phyloP scores from a whole-genome alignment of 2,113 vertebrate species.

The Addax nasomaculatus region DNA sequence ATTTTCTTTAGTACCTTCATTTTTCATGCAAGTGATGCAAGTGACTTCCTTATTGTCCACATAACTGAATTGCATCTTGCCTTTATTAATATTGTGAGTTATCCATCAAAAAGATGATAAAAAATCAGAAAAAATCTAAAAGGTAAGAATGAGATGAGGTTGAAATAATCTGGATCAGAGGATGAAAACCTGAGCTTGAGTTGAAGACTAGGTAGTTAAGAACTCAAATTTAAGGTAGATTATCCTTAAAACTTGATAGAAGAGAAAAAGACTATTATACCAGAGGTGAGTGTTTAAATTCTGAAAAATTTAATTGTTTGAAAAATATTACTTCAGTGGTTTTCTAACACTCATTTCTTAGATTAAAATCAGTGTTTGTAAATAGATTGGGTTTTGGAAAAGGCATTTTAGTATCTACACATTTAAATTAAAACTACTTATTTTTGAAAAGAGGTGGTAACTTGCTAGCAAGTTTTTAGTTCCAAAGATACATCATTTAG shows the following conservation, averaged over 20 bases:
- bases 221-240: background rate
- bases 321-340: background rate
- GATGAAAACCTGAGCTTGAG: background rate
- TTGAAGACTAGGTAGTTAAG: background rate
- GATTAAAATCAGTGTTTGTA: background rate
- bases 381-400: background rate
- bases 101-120: background rate
- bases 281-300: background rate
- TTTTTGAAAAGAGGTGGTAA: background rate
- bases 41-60: background rate
- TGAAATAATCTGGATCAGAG: background rate
- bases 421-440: conserved; percentile 3
- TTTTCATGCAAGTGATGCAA: background rate
- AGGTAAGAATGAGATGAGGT: background rate
- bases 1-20: background rate
- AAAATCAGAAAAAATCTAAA: background rate
- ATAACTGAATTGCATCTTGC: background rate
- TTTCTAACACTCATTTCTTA: background rate
- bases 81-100: background rate
- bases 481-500: background rate
- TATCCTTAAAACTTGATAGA: background rate
- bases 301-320: background rate
- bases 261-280: background rate
- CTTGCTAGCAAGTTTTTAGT: background rate
- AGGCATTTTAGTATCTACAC: background rate